These are phyloP conservation scores for Axea sp. DNA, from an alignment of 2,888 invertebrate species.

Conservation along the genomic window DNA sequence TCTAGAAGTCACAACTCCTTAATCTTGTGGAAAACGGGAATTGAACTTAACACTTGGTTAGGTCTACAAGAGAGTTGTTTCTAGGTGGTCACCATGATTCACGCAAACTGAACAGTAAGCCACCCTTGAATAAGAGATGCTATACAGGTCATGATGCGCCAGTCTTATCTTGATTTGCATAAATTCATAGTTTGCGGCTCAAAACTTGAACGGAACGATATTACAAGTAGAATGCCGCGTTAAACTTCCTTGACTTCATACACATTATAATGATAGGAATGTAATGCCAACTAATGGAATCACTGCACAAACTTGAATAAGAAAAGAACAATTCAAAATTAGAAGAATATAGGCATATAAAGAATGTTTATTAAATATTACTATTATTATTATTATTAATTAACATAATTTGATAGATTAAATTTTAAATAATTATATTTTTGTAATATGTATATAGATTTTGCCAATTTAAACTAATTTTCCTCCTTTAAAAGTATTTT, in stretches of 20 bases:
- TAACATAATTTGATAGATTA: too few species aligned
- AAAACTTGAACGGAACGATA: conserved; percentile 70
- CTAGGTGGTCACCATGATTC: conserved; percentile 62
- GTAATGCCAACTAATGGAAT: conserved; percentile 55
- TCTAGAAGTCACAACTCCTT: conserved; percentile 53
- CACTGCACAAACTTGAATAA: conserved; percentile 25
- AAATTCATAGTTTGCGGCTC: conserved; percentile 77
- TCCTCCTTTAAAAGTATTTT: too few species aligned
- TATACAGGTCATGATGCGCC: conserved; percentile 58
- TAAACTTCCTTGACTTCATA: conserved; percentile 48
- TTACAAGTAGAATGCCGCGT: conserved; percentile 62
- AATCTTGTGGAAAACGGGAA: conserved; percentile 68
- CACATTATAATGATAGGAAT: conserved; percentile 38
- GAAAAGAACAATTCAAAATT: conserved; percentile 14
- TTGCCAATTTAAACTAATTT: too few species aligned
- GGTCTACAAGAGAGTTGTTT: conserved; percentile 65
- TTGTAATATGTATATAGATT: too few species aligned
- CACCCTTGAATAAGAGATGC: conserved; percentile 61
- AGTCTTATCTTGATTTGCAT: conserved; percentile 79
- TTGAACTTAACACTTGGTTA: conserved; percentile 75
- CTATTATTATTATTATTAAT: too few species aligned
- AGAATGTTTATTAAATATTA: too few species aligned
- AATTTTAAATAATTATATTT: too few species aligned
- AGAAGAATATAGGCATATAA: too few species aligned
- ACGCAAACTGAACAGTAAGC: conserved; percentile 64